Evolutionary conservation across 2,113 vertebrate species (phyloP).

Genomic region (Quiscalus mexicanus): DNA sequence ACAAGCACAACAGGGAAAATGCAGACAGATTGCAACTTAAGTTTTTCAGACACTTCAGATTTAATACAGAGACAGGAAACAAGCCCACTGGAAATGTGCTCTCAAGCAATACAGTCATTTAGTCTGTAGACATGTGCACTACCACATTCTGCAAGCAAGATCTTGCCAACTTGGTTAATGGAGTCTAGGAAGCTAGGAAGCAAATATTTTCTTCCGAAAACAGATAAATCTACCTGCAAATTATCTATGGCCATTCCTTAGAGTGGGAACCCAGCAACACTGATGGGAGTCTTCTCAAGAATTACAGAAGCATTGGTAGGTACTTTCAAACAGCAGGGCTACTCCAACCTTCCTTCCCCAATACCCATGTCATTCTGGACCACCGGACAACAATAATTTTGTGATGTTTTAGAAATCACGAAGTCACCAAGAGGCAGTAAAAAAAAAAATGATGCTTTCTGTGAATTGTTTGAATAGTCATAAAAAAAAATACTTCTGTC

Average conservation of each 20-base stretch:
- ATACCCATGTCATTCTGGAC: background rate
- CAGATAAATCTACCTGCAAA: background rate
- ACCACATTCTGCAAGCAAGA: background rate
- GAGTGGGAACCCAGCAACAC: background rate
- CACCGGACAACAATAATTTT: background rate
- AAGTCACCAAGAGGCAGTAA: background rate
- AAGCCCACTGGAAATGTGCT: background rate
- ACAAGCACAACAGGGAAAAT: background rate
- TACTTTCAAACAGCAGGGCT: background rate
- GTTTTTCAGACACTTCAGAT: background rate
- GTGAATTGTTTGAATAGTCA: background rate
- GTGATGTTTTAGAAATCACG: background rate
- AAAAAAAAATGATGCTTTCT: background rate
- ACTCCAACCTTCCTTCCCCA: background rate
- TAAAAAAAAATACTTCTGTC: background rate
- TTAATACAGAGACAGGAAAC: background rate
- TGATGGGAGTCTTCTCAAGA: background rate
- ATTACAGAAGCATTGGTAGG: background rate
- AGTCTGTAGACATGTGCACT: background rate
- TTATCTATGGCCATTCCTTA: background rate
- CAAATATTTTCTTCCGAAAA: background rate
- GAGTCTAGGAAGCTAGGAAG: background rate
- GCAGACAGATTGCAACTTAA: background rate
- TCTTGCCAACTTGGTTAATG: background rate
- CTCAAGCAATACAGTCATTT: background rate